Percentiles rank a stretch among this genome's conserved stretches.
These are phyloP conservation scores for Rhamnusium bicolor DNA, from an alignment of 2,888 invertebrate genomes.

Conservation along the genomic window DNA sequence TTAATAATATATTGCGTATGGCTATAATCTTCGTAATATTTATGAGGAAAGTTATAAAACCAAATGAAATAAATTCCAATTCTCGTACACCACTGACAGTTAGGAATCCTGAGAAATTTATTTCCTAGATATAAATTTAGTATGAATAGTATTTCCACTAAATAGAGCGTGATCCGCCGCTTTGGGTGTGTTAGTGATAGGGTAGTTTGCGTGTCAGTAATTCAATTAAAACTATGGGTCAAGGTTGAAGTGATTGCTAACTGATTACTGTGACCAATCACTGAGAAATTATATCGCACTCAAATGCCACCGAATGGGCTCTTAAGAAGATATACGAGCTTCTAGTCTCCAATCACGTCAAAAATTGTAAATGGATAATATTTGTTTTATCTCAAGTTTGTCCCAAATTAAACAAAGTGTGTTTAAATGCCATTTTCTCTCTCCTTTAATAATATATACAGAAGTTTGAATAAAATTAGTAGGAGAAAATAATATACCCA, in stretches of 20 bases:
- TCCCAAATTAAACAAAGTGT: not conserved
- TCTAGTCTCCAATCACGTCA: not conserved
- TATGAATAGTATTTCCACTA: not conserved
- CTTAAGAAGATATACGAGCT: constrained; percentile 7
- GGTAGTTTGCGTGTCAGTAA: constrained; percentile 19
- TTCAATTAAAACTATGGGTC: constrained; percentile 6
- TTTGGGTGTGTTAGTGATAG: constrained; percentile 2
- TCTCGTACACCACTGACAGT: too few species aligned
- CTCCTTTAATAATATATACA: not conserved
- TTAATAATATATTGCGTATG: too few species aligned
- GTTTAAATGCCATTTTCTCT: not conserved
- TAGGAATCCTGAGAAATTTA: too few species aligned
- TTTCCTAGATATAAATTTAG: not conserved
- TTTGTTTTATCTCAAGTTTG: not conserved
- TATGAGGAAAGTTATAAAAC: too few species aligned
- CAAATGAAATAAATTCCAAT: too few species aligned
- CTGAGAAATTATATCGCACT: not conserved
- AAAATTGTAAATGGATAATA: not conserved
- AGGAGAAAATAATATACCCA: not conserved
- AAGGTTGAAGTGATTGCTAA: constrained; percentile 4
- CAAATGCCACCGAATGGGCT: not conserved
- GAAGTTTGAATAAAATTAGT: not conserved
- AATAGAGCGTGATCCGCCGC: not conserved
- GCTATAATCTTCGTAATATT: too few species aligned
- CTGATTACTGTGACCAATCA: constrained; percentile 1